Base-by-base conservation (phyloP, 2,888 invertebrate species). In the Cephus sareptanus region DNA sequence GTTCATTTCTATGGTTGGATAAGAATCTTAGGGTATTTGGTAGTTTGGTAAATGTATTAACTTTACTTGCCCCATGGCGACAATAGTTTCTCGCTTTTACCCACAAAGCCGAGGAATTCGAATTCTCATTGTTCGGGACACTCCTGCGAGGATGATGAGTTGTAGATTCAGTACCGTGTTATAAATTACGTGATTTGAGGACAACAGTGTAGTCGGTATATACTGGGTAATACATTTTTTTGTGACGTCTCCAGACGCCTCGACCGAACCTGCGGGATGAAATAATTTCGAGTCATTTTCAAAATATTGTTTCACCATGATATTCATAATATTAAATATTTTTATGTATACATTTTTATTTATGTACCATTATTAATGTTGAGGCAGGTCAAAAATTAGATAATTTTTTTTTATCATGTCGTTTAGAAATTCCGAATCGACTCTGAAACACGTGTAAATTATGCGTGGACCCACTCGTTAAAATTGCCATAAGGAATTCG, bases 121-220 rank as follows among this genome's bases (percentile, higher is more conserved):
- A 78, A 75, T 75, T 73, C 78, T 56, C 71, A 78, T 77, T 75
- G 75, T 77, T 77, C 77, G 75, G 75, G 75, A 75, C 77, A 77
- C 77, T 77, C 77, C 78, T 37, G 74, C 35, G 23, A 56, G 56
- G 56, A 75, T 75, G 77, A 77, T 75, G 75, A 77, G 77, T 77
- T 70, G 33, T 69, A 77, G 75, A 70, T 75, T 75, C 75, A 40
- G 75, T 40, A 40, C 30, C 74, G 69, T 69, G 33, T 34, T 71
- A 31, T 34, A 34, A 33, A 31, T 34, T 13, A 11, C 30, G 15
- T 34, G 33, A 34, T 34, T 23, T 11, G 34, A 34, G 33, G 30
- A 71, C 23, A 56, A 56, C 56, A 23, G 23, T 56, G 56, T 9
- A 15, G 23, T 23, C 23, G 23, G 56, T 56, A 23, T 23, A 23